phyloP scores from a whole-genome alignment of 2,797 vertebrate species.

The Chaunax sp. region DNA sequence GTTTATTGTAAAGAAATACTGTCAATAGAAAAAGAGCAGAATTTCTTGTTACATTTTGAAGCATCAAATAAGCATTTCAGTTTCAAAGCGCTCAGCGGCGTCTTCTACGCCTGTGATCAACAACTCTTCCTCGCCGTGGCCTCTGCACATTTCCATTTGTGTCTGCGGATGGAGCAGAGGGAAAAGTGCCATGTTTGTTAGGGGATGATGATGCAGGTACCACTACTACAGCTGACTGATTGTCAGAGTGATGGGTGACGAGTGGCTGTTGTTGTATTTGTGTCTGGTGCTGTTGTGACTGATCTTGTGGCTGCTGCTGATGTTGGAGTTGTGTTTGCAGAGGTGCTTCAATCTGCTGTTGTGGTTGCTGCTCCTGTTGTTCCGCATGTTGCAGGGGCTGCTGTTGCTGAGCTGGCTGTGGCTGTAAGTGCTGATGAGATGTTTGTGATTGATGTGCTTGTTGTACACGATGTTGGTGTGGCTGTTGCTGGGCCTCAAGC shows the following conservation, averaged over 20 bases:
- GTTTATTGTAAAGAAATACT: conserved; percentile 62
- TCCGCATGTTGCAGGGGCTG: conserved; percentile 69
- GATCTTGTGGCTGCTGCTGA: conserved; percentile 54
- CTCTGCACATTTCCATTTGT: conserved; percentile 70
- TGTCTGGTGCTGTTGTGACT: conserved; percentile 68
- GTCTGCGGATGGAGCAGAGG: conserved; percentile 66
- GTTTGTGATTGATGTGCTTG: conserved; percentile 71
- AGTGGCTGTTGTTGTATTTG: conserved; percentile 72
- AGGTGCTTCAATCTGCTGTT: conserved; percentile 59
- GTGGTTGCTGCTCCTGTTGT: conserved; percentile 58
- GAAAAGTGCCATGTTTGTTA: conserved; percentile 73
- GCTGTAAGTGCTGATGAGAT: conserved; percentile 73
- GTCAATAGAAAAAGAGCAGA: conserved; percentile 55
- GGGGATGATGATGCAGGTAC: conserved; percentile 71
- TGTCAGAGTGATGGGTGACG: conserved; percentile 65
- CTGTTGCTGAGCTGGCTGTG: conserved; percentile 62
- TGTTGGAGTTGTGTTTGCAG: conserved; percentile 68
- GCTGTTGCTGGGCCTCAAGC: conserved; percentile 82
- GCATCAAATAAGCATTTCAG: conserved; percentile 40
- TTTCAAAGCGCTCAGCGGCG: conserved; percentile 75
- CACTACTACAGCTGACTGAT: conserved; percentile 64
- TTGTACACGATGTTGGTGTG: conserved; percentile 73
- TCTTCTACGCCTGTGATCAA: conserved; percentile 82
- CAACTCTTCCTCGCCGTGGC: conserved; percentile 79
- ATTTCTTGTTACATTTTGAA: conserved; percentile 55